Base-by-base conservation (phyloP, 2,888 invertebrate species). In the Tetropium fuscum region DNA sequence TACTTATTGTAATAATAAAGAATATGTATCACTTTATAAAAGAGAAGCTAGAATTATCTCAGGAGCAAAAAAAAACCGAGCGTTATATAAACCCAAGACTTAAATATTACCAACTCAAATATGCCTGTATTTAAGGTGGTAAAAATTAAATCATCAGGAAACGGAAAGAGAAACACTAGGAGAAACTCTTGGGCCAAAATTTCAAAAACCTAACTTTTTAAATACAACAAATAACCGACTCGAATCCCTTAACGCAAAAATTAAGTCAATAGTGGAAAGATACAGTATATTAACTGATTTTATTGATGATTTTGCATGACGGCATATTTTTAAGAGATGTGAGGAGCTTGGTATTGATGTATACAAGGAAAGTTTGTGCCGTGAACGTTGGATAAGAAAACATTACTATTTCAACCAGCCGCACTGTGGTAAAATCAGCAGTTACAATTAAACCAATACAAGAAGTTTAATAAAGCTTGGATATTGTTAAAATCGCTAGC, bases 401-500 rank as follows among this genome's bases (percentile, higher is more conserved):
- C 40, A 40, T 10, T 40, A 40, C 18, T 40, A 19, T 10, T 40
- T 19, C 18, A 40, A 40, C n/a, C 19, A 40, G 19, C 18, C 18
- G 19, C 8, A 38, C 16, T 38, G 38, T 16, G 18, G n/a, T 38
- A 38, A 38, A 38, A 38, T 38, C 15, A 38, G 7, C 16, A 8
- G 3, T 15, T 10, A 19, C 10, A 2, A n/a, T 19, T 40, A 40
- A 40, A 19, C 40, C 40, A 40, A 19, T 3, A 40, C 19, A 18
- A 40, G 40, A 40, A 40, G 18, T 40, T 16, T 40, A 40, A 40
- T 40, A 18, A 40, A 40, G 40, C 40, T 18, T 40, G 40, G 38
- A 16, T 38, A 7, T 15, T 38, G 38, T 41, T 41, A 41, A 19
- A 43, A 25, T 43, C 43, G 11, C 15, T 25, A 43, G 43, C 43